Base-by-base conservation (phyloP, 1,140 invertebrate species). In the Pseudomyrmex cubaensis region DNA sequence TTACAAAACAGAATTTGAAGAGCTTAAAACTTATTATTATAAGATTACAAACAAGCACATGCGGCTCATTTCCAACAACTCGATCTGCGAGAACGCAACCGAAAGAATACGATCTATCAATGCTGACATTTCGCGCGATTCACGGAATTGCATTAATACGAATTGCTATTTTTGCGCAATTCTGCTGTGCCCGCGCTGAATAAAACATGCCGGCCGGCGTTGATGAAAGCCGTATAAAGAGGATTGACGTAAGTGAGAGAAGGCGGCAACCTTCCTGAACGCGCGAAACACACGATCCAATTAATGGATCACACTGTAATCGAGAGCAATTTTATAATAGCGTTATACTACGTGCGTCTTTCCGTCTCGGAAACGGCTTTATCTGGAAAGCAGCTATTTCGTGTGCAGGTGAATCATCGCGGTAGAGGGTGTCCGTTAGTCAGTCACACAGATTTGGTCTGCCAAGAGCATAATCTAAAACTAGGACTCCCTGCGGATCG, bases 331-430 rank as follows among this genome's bases (percentile, higher is more conserved):
- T 35, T 63, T 12, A 74, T 62, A 17, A 50, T 70, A 20, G 46
- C 52, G 22, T 63, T 63, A 75, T 75, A 48, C 48, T 15, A n/a
- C 52, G 22, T 15, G 63, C 22, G 59, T 69, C 64, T 77, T 72
- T 76, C 70, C 84, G 72, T 63, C 85, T 80, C 69, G 46, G 80
- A 88, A 86, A 69, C 22, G 52, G 72, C 46, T 66, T 84, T 88
- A 89, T 80, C 84, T 88, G 80, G 84, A 89, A 89, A 22, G 48
- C 13, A 59, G 56, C 72, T 78, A 86, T 89, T 86, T 73, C 82
- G 61, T 72, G 50, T 20, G 13, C 76, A 87, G 82, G 82, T 89
- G 88, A 89, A 89, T 89, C 88, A 89, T 89, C 85, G 61, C 54
- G 44, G 75, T 25, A 5, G 46, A 52, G 69, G 66, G 17, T 64